Percentiles rank a stretch among this genome's conserved stretches.
phyloP scores from a whole-genome alignment of 2,113 vertebrate genomes.

The Dasyornis broadbenti region DNA sequence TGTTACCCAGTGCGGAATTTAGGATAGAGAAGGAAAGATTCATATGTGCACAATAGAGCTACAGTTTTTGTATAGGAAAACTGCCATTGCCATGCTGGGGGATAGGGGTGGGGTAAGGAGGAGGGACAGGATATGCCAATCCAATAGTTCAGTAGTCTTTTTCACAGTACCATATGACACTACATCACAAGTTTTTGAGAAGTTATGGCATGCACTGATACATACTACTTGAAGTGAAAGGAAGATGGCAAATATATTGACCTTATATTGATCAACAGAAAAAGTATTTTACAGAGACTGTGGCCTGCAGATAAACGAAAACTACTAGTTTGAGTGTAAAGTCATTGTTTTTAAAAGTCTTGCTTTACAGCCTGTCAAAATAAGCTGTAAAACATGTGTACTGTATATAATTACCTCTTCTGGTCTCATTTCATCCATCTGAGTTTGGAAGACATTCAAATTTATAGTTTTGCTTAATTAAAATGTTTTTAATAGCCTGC shows the following conservation, averaged over 20 bases:
- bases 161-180: neutral
- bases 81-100: neutral
- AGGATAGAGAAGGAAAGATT: neutral
- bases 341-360: neutral
- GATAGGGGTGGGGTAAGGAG: neutral
- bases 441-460: neutral
- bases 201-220: neutral
- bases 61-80: neutral
- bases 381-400: neutral
- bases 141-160: neutral
- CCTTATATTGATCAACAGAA: neutral
- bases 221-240: neutral
- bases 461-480: neutral
- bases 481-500: neutral
- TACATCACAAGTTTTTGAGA: neutral
- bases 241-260: neutral
- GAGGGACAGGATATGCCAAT: neutral
- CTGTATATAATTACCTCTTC: neutral
- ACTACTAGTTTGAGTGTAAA: neutral
- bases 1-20: neutral
- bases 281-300: neutral
- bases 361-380: neutral
- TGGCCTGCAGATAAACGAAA: neutral
- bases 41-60: neutral
- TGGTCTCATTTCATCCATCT: neutral